These are phyloP conservation scores for Galbula dea DNA, from an alignment of 2,113 vertebrate species.

Conservation along the genomic window DNA sequence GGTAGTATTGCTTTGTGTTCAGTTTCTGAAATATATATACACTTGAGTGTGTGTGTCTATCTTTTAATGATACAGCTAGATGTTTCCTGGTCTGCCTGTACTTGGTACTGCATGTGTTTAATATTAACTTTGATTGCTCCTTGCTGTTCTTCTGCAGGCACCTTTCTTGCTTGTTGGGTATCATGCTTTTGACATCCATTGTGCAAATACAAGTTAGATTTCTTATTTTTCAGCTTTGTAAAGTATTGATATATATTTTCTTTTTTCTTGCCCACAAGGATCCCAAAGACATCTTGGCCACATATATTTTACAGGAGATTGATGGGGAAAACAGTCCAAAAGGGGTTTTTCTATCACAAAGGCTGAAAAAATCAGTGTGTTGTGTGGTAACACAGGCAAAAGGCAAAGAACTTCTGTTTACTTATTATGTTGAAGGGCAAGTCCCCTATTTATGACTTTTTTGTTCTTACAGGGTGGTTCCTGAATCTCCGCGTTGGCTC, in stretches of 20 bases:
- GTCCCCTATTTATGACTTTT: not conserved
- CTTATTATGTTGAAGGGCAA: not conserved
- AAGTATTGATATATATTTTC: not conserved
- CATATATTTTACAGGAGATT: not conserved
- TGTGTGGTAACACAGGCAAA: not conserved
- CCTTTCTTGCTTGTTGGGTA: not conserved
- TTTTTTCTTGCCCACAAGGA: not conserved
- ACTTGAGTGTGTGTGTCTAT: not conserved
- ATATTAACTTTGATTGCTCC: not conserved
- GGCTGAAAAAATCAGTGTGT: not conserved
- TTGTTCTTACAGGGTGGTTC: slow-evolving; percentile 81
- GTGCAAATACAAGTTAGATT: not conserved
- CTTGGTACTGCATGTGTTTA: not conserved
- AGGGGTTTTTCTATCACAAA: not conserved
- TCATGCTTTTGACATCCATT: not conserved
- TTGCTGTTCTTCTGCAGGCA: not conserved
- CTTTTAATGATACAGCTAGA: not conserved
- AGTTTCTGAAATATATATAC: not conserved
- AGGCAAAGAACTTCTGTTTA: not conserved
- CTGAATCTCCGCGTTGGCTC: slow-evolving; percentile 96
- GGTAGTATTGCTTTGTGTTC: not conserved
- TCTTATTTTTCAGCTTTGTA: not conserved
- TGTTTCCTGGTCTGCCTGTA: not conserved
- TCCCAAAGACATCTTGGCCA: not conserved
- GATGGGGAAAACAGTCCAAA: not conserved